Evolutionary conservation across 1,140 invertebrate genomes (phyloP), one percentile per base, ranked within the genome.

Genomic region (Agrilus planipennis): DNA sequence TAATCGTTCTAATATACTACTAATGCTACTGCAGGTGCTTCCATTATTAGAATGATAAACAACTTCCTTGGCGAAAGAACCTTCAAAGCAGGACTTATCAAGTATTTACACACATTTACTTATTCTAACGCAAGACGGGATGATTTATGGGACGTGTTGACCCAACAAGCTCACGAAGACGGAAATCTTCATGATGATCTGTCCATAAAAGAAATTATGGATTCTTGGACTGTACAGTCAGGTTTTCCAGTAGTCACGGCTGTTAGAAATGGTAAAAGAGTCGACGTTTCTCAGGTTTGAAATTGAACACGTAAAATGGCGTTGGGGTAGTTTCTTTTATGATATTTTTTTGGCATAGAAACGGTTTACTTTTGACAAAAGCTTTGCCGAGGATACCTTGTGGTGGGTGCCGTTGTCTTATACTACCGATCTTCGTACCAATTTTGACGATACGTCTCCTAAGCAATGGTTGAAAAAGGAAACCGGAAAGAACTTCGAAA

Each of bases 171-270:
- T 0, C 66, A 68, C 4, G 44, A 56, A 0, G 60, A 68, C 11
- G 55, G 61, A 5, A 64, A 62, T 0, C 43, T 73, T 2, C 61
- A 69, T 0, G 41, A 54, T 2, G 57, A 68, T 21, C 45, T 76
- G 5, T 68, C 67, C 12, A 64, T 89, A 1, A 74, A 75, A 37
- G 54, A 65, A 2, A 77, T 89, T 21, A 84, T 91, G 82, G 76
- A 86, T 50, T 76, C 78, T 0, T 92, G 88, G 88, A 84, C 80
- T 0, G 61, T 71, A 1, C 81, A 89, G 54, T 65, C 80, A n/a
- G 86, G 87, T 2, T 91, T 79, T 62, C 88, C 88, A 0, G 75
- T 90, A 0, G 65, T 91, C 1, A 72, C 67, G 3, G 74, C 82
- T 1, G 61, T 49, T 0, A 59, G 68, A 30, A 55, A 75, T 56